Evolutionary conservation across 2,888 invertebrate genomes (phyloP), one percentile per base, ranked within the genome.

Genomic region (Catocala sponsa): DNA sequence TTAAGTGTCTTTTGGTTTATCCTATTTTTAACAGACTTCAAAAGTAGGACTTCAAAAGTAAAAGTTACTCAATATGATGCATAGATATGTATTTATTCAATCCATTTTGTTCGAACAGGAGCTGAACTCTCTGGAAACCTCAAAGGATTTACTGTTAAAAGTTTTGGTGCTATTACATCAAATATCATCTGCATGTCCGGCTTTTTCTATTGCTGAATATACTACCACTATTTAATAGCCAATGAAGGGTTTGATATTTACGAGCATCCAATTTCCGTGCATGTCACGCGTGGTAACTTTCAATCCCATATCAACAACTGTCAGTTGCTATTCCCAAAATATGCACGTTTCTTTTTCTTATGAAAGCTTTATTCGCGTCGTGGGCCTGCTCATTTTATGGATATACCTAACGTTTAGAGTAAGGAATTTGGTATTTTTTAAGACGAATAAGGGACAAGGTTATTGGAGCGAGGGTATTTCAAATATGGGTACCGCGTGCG

Each of bases 221-320:
- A 35, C 43, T 12, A 12, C 43, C 51, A 64, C 59, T 65, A 74
- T 71, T 58, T 67, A 38, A 46, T 58, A 53, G 60, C 62, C 66
- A 68, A 74, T 72, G 57, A 67, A 72, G 70, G 67, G 72, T 71
- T 69, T 66, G 61, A 66, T 71, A 65, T 74, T 71, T 73, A 71
- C 67, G 66, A 62, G 61, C 59, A 61, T 64, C 68, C 78, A 72
- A 79, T 81, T 81, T 79, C 78, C 79, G 70, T 65, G 62, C 48
- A 65, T 66, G 70, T 67, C 74, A 63, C 48, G 53, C 55, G 32
- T 61, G 55, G 64, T 63, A 70, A 57, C 68, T 62, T 63, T 59
- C 50, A 62, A 67, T 65, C 71, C 71, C 67, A 70, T 60, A 62
- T 73, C 74, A 74, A 66, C 67, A 64, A 61, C 65, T 74, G 75